These are phyloP conservation scores for Enteromius viviparus DNA, from an alignment of 2,797 vertebrate species.

Conservation along the genomic window DNA sequence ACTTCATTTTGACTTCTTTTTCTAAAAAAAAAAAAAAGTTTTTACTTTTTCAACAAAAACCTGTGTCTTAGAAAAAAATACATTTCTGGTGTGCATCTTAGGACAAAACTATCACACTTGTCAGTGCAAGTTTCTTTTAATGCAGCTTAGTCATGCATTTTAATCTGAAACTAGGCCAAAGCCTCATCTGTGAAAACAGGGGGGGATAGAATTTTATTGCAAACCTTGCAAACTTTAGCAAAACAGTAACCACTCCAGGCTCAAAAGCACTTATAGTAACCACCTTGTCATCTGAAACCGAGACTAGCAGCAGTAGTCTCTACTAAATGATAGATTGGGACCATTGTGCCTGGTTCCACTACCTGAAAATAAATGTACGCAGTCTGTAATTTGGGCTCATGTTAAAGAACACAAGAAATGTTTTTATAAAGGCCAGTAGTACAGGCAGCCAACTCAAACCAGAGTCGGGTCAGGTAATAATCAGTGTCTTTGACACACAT, in stretches of 20 bases:
- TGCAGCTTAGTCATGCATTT: not conserved
- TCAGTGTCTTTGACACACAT: conserved; percentile 57
- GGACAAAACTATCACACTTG: not conserved
- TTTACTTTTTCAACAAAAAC: no score
- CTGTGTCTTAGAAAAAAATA: no score
- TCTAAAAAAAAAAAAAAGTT: no score
- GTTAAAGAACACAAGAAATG: conserved; percentile 50
- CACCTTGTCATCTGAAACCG: conserved; percentile 65
- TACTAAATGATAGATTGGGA: conserved; percentile 55
- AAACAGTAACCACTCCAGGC: not conserved
- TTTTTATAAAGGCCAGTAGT: conserved; percentile 24
- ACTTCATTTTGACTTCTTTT: no score
- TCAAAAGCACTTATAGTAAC: not conserved
- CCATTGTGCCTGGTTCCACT: conserved; percentile 48
- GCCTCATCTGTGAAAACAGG: not conserved
- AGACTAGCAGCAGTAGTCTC: conserved; percentile 59
- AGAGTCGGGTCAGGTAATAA: conserved; percentile 49
- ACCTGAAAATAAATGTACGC: conserved; percentile 63
- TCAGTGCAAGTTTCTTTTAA: not conserved
- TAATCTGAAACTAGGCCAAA: not conserved
- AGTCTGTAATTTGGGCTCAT: conserved; percentile 63
- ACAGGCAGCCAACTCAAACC: conserved; percentile 29
- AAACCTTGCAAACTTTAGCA: not conserved
- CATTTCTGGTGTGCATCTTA: not conserved
- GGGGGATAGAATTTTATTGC: not conserved